Evolutionary conservation across 2,113 vertebrate species (phyloP).

Genomic region (Lepus timidus): DNA sequence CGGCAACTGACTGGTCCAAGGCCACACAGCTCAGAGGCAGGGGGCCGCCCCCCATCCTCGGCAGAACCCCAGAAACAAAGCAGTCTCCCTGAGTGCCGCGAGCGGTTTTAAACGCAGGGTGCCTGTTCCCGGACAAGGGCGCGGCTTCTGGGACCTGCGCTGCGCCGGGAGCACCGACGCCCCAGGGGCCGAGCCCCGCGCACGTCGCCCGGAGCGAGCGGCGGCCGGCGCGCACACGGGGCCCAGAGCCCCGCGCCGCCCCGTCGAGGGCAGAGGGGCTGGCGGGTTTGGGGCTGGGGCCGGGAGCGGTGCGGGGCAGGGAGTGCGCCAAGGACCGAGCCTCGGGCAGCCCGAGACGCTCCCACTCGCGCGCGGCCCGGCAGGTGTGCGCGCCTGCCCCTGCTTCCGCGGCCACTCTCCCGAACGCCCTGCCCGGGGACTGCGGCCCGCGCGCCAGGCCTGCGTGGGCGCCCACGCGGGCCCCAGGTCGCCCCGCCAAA

Average conservation of each 20-base stretch:
- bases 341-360: not conserved
- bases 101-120: not conserved
- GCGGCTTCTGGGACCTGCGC: not conserved
- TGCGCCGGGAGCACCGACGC: no score
- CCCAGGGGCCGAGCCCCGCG: not conserved
- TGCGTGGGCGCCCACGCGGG: not conserved
- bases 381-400: conserved; percentile 57
- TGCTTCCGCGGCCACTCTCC: not conserved
- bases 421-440: not conserved
- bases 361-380: not conserved
- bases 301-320: not conserved
- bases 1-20: conserved; percentile 20
- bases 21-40: not conserved
- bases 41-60: not conserved
- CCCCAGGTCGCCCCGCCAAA: not conserved
- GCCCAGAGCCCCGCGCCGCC: not conserved
- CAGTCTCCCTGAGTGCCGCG: not conserved
- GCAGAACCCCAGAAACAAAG: not conserved
- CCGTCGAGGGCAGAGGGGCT: not conserved
- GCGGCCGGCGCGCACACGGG: not conserved
- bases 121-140: rapidly evolving
- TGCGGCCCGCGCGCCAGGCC: not conserved
- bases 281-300: not conserved
- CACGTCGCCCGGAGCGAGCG: not conserved
- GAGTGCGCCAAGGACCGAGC: not conserved